Evolutionary conservation across 2,113 vertebrate species (phyloP).

Genomic region (Seriola quinqueradiata): DNA sequence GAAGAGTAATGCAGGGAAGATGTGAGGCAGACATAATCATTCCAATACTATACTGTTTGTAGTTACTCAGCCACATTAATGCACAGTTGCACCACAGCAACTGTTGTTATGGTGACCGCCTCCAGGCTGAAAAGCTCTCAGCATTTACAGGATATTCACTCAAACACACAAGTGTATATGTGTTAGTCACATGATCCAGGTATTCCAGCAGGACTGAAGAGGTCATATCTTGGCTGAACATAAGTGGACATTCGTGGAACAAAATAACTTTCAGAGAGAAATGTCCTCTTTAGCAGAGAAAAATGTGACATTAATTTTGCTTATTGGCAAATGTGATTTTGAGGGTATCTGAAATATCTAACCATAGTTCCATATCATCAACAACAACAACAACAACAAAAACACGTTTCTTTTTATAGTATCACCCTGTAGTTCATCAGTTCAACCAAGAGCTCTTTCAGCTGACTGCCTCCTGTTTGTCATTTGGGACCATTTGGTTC

Average conservation of each 20-base stretch:
- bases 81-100: conserved; percentile 37
- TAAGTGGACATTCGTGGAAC: neutral
- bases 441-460: conserved; percentile 9
- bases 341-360: neutral
- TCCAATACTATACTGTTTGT: neutral
- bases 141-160: conserved; percentile 1
- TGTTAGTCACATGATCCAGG: conserved; percentile 26
- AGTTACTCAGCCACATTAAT: conserved; percentile 25
- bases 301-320: neutral
- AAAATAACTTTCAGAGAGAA: neutral
- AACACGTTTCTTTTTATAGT: neutral
- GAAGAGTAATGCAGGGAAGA: neutral
- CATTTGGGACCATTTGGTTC: neutral
- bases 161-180: conserved; percentile 6
- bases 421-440: conserved; percentile 14
- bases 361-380: neutral
- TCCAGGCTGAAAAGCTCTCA: conserved; percentile 42
- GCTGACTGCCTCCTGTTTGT: neutral
- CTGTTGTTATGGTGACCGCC: conserved; percentile 64
- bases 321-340: neutral
- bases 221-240: conserved; percentile 7
- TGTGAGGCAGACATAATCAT: neutral
- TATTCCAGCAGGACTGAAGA: conserved; percentile 12
- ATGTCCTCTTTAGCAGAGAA: conserved; percentile 6
- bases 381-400: neutral